Evolutionary conservation across 2,888 invertebrate species (phyloP), one percentile per base, ranked within the genome.

Genomic region (Apomyelois bistriatella): DNA sequence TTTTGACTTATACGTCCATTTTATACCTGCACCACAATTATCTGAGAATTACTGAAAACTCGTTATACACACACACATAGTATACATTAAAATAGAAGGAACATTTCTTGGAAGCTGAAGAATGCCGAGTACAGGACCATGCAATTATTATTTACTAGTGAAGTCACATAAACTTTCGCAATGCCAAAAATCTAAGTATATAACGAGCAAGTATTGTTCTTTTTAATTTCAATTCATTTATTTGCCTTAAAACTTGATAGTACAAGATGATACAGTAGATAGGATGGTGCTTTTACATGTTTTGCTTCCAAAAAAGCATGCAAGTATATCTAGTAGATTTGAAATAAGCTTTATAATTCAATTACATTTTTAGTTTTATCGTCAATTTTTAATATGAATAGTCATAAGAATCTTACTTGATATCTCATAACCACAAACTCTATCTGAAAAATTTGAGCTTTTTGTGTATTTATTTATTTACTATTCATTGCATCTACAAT

Each of bases 1-100:
- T 22, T 22, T 22, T 22, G 22, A 83, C 80, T 82, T 77, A 84
- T 83, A 74, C 74, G 68, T 68, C 66, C 72, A 74, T 76, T 79
- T n/a, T 63, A 70, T 66, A 66, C 67, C 68, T 65, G 61, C 71
- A 70, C 72, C 72, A 78, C 79, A 76, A 79, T 79, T 81, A 79
- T 78, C 66, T 66, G 55, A 15, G 15, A 15, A 22, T 22, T 22
- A 22, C 65, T 48, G 52, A 51, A 48, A 46, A 32, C 46, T 30
- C 28, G 42, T 46, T 32, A 5, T 3, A 2, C 5, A 5, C 22
- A 22, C 13, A 15, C 16, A 32, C 43, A 13, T 13, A 8, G 43
- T n/a, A 15, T 1, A 7, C 15, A 46, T 15, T 15, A 46, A 32
- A 43, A 71, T 77, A 73, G 72, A 76, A 72, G n/a, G n/a, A 36